Percentiles rank a stretch among this genome's conserved stretches.
phyloP scores from a whole-genome alignment of 2,113 vertebrate genomes.

The Malurus alboscapulatus region DNA sequence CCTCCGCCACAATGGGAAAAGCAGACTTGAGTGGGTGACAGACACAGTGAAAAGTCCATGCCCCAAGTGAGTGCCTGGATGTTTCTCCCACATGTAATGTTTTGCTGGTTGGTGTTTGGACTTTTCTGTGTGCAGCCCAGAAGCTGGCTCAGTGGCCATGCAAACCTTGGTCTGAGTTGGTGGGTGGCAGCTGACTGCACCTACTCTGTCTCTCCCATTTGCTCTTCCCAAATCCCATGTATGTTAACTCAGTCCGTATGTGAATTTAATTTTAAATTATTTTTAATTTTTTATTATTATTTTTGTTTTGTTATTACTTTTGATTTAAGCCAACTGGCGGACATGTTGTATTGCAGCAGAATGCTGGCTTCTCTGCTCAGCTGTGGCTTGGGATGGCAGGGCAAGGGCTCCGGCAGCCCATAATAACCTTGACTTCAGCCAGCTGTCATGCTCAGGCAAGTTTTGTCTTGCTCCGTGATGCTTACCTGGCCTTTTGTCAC shows the following conservation, averaged over 20 bases:
- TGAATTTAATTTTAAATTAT: neutral
- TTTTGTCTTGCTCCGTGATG: neutral
- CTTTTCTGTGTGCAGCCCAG: conserved; percentile 44
- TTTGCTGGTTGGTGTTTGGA: conserved; percentile 11
- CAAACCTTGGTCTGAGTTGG: neutral
- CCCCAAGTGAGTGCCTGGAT: neutral
- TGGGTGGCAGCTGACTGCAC: neutral
- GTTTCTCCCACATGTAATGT: neutral
- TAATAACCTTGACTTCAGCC: neutral
- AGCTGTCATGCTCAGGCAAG: neutral
- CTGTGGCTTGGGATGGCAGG: neutral
- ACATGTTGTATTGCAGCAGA: accelerated
- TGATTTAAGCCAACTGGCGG: accelerated
- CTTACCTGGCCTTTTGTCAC: neutral
- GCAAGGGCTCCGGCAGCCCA: neutral
- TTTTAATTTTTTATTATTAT: too few relatives aligned
- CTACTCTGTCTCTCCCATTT: neutral
- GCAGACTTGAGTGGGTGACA: neutral
- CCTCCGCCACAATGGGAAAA: neutral
- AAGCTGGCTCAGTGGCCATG: conserved; percentile 48
- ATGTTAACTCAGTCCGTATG: neutral
- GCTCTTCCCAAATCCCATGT: neutral
- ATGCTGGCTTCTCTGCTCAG: conserved; percentile 1
- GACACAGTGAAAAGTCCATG: conserved; percentile 17
- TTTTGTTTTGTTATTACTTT: neutral